Evolutionary conservation across 2,797 vertebrate species (phyloP), one percentile per base, ranked within the genome.

Genomic region (Cryptoprocta ferox): DNA sequence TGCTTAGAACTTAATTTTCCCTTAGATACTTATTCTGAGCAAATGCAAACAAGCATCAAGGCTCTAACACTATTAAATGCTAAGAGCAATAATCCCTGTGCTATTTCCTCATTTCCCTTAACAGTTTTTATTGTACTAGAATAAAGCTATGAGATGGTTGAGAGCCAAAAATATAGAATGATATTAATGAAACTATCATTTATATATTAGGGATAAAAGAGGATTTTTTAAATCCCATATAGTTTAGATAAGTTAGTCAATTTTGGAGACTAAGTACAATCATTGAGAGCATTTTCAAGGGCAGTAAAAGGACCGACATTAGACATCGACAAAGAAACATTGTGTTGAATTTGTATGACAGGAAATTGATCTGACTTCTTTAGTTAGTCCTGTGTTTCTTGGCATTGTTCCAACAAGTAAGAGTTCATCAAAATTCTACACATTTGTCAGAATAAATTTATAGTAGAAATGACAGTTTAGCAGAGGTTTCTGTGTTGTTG

Each of bases 1-100:
- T 45, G 70, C 21, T 91, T 97, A 83, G 94, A 91, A 91, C 76
- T 95, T 97, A 94, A 97, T 98, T 97, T 97, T 97, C 86, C 88
- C 92, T 96, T 83, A 92, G 96, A 79, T 84, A 82, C 65, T 95
- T 94, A 84, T 68, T 95, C 70, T 37, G 89, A 91, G 85, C 86
- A 89, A 94, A 98, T 79, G 75, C 86, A 96, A 95, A 84, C 93
- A 89, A 82, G 32, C 73, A 75, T 68, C 63, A 66, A 78, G 86
- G 76, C 50, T 89, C 89, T 7, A 85, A 37, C 14, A 68, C 84
- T 78, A 15, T 92, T 91, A 84, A 86, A 59, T 88, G 70, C 80
- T 92, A 65, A 94, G 24, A 96, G 61, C 81, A 85, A 16, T 91
- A 94, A 89, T 95, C 63, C 82, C 89, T 19, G 1, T 59, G 88